Evolutionary conservation across 1,140 invertebrate genomes (phyloP).

Genomic region (Scaptomyza graminum): DNA sequence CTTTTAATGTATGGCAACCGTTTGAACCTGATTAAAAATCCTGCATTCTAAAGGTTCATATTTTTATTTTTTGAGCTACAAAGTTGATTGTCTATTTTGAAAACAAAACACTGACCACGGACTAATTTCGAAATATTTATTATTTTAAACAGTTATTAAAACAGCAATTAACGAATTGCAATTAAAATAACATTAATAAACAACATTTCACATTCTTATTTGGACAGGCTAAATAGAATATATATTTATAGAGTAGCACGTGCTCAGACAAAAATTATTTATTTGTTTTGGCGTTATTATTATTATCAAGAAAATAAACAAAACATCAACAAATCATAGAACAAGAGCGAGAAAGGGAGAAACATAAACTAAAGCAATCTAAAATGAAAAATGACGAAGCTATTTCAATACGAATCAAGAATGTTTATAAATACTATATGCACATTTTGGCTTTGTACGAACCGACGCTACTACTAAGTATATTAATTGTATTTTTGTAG

Average conservation of each 20-base stretch:
- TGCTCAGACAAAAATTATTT: slow-evolving; percentile 35
- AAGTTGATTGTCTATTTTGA: too few species aligned
- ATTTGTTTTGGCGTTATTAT: slow-evolving; percentile 65
- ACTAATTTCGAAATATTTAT: too few species aligned
- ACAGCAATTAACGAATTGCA: too few species aligned
- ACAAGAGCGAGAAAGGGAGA: not conserved
- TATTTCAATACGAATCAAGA: slow-evolving; percentile 68
- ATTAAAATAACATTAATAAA: too few species aligned
- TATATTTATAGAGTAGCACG: slow-evolving; percentile 17
- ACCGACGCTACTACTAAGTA: slow-evolving; percentile 37
- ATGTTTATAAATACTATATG: slow-evolving; percentile 70
- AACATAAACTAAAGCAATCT: slow-evolving; percentile 14
- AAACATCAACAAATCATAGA: slow-evolving; percentile 29
- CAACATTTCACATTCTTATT: too few species aligned
- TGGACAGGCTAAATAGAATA: not conserved
- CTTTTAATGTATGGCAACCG: too few species aligned
- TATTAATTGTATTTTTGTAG: slow-evolving; percentile 62
- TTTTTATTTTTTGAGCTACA: too few species aligned
- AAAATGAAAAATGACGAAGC: slow-evolving; percentile 60
- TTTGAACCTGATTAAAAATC: too few species aligned
- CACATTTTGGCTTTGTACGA: slow-evolving; percentile 32
- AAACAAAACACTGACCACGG: too few species aligned
- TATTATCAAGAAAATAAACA: slow-evolving; percentile 50
- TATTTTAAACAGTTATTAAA: too few species aligned
- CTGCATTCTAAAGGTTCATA: too few species aligned